These are phyloP conservation scores for Panzeria rudis DNA, from an alignment of 2,888 invertebrate species.

Conservation along the genomic window DNA sequence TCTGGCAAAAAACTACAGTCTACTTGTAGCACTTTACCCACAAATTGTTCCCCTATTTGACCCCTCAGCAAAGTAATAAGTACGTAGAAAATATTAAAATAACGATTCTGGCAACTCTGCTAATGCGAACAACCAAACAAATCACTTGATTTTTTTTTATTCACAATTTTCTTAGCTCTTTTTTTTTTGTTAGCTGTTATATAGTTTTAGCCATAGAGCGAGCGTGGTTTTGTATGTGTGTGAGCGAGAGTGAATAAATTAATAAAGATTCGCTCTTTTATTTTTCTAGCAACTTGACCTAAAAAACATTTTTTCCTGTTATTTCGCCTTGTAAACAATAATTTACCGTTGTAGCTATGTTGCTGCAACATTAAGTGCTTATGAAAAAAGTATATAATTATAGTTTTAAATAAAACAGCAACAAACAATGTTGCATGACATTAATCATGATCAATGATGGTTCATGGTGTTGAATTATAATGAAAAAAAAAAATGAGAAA, in stretches of 20 bases:
- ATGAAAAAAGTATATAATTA: conserved; percentile 1
- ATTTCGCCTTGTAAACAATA: conserved; percentile 77
- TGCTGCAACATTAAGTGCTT: conserved; percentile 35
- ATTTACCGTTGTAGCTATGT: conserved; percentile 78
- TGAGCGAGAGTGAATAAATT: conserved; percentile 24
- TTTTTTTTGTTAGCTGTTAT: conserved; percentile 1
- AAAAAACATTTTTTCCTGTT: conserved; percentile 83
- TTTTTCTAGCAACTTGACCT: conserved; percentile 81
- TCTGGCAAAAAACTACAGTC: no score
- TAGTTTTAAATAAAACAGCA: not conserved
- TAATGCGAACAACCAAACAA: not conserved
- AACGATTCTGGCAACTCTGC: not conserved
- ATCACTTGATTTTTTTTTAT: conserved; percentile 38
- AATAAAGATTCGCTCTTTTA: conserved; percentile 46
- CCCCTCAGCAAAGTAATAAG: not conserved
- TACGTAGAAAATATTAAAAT: no score
- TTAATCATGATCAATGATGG: conserved; percentile 64
- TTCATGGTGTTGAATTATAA: conserved; percentile 56
- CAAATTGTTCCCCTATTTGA: not conserved
- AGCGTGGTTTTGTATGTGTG: not conserved
- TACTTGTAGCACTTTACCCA: no score
- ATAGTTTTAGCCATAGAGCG: conserved; percentile 1
- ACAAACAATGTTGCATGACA: conserved; percentile 59
- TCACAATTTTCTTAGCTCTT: conserved; percentile 48
- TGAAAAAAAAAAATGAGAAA: conserved; percentile 12